Conservation (phyloP, 2,888 invertebrate species). For the Petrolisthes manimaculis region DNA sequence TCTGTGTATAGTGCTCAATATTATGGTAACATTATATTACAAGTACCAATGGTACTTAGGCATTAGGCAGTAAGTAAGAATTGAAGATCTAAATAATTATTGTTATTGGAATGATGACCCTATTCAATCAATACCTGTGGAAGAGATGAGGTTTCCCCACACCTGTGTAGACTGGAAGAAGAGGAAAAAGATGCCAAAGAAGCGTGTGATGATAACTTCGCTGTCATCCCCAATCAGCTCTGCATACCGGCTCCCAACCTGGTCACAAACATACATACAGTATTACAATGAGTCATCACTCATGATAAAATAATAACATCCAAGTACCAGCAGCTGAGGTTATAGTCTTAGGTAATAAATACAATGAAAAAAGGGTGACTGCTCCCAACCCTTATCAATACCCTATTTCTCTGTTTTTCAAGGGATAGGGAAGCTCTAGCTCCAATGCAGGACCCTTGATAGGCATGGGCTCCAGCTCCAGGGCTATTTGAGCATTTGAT, state of each 20-base stretch:
- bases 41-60: too few relatives aligned
- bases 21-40: too few relatives aligned
- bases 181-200: conserved; percentile 98
- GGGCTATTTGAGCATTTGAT: too few relatives aligned
- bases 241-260: conserved; percentile 91
- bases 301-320: not conserved
- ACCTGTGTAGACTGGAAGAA: conserved; percentile 97
- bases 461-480: too few relatives aligned
- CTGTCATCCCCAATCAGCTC: conserved; percentile 85
- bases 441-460: too few relatives aligned
- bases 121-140: conserved; percentile 76
- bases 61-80: too few relatives aligned
- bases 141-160: conserved; percentile 97
- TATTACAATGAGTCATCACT: not conserved
- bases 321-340: not conserved
- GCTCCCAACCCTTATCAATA: too few relatives aligned
- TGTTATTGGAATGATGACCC: too few relatives aligned
- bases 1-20: too few relatives aligned
- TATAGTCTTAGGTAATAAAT: not conserved
- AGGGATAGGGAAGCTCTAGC: too few relatives aligned
- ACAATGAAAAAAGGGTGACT: not conserved
- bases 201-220: conserved; percentile 92
- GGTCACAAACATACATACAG: conserved; percentile 69
- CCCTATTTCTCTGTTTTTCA: too few relatives aligned
- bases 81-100: too few relatives aligned